Percentiles rank a stretch among this genome's conserved stretches.
Conservation (phyloP, 2,797 vertebrate genomes). For the Astyanax mexicanus region DNA sequence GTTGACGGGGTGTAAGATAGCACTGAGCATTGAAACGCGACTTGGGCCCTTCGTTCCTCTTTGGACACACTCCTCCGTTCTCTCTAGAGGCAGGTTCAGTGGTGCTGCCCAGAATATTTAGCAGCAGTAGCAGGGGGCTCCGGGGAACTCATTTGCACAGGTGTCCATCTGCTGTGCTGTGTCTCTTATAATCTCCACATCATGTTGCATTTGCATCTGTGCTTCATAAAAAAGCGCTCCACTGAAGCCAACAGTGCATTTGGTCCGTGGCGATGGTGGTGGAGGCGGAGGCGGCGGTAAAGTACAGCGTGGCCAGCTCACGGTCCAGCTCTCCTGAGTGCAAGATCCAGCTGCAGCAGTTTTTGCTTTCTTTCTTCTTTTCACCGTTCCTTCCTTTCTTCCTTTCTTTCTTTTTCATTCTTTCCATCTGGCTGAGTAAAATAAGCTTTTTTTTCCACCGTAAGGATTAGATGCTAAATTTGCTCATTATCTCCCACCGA, state of each 20-base stretch:
- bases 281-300: too few species aligned
- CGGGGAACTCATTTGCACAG: constrained; percentile 79
- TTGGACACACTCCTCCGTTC: constrained; percentile 66
- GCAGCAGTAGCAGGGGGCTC: constrained; percentile 65
- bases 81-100: constrained; percentile 65
- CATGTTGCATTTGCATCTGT: constrained; percentile 75
- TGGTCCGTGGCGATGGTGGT: too few species aligned
- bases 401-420: too few species aligned
- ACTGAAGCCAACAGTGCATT: constrained; percentile 35
- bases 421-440: background rate
- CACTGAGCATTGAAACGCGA: too few species aligned
- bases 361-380: background rate
- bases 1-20: too few species aligned
- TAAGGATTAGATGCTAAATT: background rate
- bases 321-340: background rate
- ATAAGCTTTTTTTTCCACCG: background rate
- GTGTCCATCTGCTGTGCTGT: constrained; percentile 79
- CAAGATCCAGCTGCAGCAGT: background rate
- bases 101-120: constrained; percentile 74
- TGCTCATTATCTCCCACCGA: constrained; percentile 22
- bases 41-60: constrained; percentile 67
- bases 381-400: too few species aligned
- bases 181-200: constrained; percentile 78
- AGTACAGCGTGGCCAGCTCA: background rate
- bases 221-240: constrained; percentile 57